Conservation (phyloP, 92 coral and sea anemone species). For the Actinostola sp. region DNA sequence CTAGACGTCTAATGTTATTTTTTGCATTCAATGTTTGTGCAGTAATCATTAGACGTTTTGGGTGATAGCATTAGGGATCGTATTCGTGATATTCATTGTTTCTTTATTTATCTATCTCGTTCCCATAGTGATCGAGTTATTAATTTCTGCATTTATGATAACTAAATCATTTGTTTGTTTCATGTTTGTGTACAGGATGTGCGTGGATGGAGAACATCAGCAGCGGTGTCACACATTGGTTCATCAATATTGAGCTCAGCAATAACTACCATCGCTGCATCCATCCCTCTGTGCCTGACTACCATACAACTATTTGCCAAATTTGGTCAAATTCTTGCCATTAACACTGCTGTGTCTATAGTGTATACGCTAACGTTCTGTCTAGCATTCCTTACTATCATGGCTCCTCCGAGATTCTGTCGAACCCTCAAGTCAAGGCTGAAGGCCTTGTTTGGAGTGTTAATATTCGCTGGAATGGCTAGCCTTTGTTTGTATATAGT, state of each 20-base stretch:
- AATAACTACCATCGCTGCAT: constrained; percentile 86
- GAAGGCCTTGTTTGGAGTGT: constrained; percentile 52
- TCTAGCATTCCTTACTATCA: constrained; percentile 72
- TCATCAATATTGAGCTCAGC: constrained; percentile 95
- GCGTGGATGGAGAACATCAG: constrained; percentile 85
- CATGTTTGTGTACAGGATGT: constrained; percentile 38
- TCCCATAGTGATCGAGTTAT: no score
- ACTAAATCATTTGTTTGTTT: background rate
- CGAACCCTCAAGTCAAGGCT: constrained; percentile 42
- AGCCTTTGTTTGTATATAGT: constrained; percentile 49
- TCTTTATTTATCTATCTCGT: no score
- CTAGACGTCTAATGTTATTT: no score
- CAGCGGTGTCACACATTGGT: constrained; percentile 97
- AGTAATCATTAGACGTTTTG: no score
- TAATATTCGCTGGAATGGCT: constrained; percentile 30
- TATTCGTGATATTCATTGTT: no score
- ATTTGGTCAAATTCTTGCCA: constrained; percentile 95
- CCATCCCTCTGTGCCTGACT: constrained; percentile 89
- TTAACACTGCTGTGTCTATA: constrained; percentile 90
- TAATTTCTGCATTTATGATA: background rate
- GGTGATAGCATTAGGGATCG: no score
- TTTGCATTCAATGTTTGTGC: no score
- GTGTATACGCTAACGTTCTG: constrained; percentile 81
- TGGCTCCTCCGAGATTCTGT: constrained; percentile 83
- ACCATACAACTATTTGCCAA: constrained; percentile 95